Base-by-base conservation (phyloP, 1,140 invertebrate species). In the Centruroides vittatus region DNA sequence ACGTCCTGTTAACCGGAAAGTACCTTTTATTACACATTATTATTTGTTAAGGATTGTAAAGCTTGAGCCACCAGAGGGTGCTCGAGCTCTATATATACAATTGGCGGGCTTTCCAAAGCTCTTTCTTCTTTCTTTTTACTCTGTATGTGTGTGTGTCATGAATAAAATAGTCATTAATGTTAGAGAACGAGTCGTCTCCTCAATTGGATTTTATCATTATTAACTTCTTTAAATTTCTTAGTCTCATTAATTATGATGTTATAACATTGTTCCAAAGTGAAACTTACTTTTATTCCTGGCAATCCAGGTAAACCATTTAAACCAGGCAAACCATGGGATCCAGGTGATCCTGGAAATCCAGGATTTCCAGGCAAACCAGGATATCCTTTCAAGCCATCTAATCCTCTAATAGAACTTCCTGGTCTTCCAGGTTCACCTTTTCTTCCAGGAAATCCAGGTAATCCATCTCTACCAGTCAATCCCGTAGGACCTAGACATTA, bases 251-350 rank as follows among this genome's bases (percentile, higher is more conserved):
- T n/a, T 49, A n/a, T 49, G n/a, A 49, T 49, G n/a, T n/a, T 49
- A 9, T 49, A 49, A 10, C 35, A 56, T 35, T 3, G n/a, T 10
- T 23, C 55, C 9, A 56, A 56, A 56, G 35, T 3, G 36, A 56
- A 36, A 13, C 23, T 41, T 57, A 63, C 62, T 11, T 63, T 63
- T 49, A 23, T 12, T 57, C 62, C 62, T n/a, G 55, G 55, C 23
- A 60, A 50, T 13, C 62, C 62, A 57, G 55, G 55, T 6, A 60
- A 41, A 1, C 62, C 62, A 63, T 63, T 52, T 60, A 59, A 55
- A 12, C 85, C 85, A 68, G 81, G 78, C 34, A 73, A 71, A 58
- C 85, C 86, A 72, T 83, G 84, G 4, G 74, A 66, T 51, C 85
- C 85, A 66, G 81, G 73, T 13, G 55, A 35, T 3, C 60, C 60